Evolutionary conservation across 2,888 invertebrate genomes (phyloP), one percentile per base, ranked within the genome.

Genomic region (Cancer borealis): DNA sequence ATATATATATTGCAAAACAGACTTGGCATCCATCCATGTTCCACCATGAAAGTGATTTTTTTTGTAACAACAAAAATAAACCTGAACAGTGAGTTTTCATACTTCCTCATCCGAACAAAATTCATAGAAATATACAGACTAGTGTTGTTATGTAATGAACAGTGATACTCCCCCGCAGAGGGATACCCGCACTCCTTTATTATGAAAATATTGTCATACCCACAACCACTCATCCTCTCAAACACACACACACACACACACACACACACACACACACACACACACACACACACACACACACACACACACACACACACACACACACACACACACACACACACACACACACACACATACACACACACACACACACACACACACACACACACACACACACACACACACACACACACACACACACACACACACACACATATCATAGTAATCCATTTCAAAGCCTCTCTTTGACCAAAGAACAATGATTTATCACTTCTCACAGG

Each of bases 141-240:
- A 1, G 1, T 26, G 21, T 73, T 73, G 21, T n/a, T 21, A 26
- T 73, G 21, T 21, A 73, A 21, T 26, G 73, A 21, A n/a, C 49
- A 26, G 73, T 26, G 26, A 73, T 1, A 73, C n/a, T 26, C 60
- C 73, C n/a, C 5, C 73, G 26, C 73, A 26, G 8, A 21, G 26
- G 5, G 73, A 73, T n/a, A 73, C 73, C 73, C n/a, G 73, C 73
- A 73, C 26, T n/a, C 73, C 73, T 73, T 73, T 26, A 73, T 73
- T 73, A 73, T 73, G 73, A 5, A 73, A 73, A 73, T 26, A 26
- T 73, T 73, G 21, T 73, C 73, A 26, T 73, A 66, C 17, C 21
- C 73, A 73, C 73, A 73, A 21, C 21, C 73, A 73, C 21, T 8
- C 73, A 73, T 6, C 0, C 73, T 8, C 73, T 8, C 73, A n/a